These are phyloP conservation scores for Aurelia sp. DNA, from an alignment of 30 jellyfish, hydroid and myxozoan species.

Conservation along the genomic window DNA sequence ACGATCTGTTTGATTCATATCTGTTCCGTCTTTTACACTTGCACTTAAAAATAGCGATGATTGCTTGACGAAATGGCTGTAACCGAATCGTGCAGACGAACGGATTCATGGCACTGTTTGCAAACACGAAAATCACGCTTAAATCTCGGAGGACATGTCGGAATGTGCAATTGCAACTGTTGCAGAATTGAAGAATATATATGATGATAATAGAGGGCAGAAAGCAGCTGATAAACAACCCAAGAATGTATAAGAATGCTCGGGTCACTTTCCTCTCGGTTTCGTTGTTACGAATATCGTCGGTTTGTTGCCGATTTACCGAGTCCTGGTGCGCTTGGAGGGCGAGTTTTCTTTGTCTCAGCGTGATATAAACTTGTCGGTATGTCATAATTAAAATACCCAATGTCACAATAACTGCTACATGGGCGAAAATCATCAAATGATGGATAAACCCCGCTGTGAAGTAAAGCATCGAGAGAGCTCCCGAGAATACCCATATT, in stretches of 20 bases:
- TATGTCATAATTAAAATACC: too few species aligned
- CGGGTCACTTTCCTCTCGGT: slow-evolving; percentile 73
- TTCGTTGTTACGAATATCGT: background rate
- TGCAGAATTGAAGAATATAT: slow-evolving; percentile 79
- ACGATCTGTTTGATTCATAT: too few species aligned
- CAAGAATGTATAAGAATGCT: slow-evolving; percentile 61
- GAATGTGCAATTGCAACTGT: slow-evolving; percentile 65
- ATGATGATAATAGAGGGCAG: slow-evolving; percentile 81
- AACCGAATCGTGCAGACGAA: slow-evolving; percentile 83
- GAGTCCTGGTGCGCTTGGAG: too few species aligned
- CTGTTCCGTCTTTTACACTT: background rate
- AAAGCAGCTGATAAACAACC: slow-evolving; percentile 62
- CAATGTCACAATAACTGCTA: too few species aligned
- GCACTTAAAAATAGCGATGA: background rate
- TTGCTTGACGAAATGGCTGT: slow-evolving; percentile 81
- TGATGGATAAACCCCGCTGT: background rate
- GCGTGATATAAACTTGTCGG: too few species aligned
- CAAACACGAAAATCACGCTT: slow-evolving; percentile 65
- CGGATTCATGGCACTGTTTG: slow-evolving; percentile 89
- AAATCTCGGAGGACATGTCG: slow-evolving; percentile 86
- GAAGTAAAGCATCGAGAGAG: background rate
- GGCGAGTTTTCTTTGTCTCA: too few species aligned
- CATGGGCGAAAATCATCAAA: background rate
- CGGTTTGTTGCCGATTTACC: too few species aligned
- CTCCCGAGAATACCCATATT: background rate